Base-by-base conservation (phyloP, 2,113 vertebrate genomes). In the Siniperca chuatsi region DNA sequence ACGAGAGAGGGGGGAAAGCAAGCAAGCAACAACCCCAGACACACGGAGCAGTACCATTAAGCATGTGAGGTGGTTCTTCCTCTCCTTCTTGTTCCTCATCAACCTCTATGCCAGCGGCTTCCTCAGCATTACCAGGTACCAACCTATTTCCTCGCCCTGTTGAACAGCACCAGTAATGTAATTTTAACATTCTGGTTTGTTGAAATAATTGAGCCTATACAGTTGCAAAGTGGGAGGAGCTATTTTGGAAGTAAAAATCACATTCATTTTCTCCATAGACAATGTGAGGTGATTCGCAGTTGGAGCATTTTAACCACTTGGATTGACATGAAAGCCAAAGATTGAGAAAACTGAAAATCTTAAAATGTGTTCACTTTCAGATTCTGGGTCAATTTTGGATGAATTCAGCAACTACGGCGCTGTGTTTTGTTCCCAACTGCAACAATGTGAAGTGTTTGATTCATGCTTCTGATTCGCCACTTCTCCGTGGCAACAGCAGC, bases 81-180 rank as follows among this genome's bases (percentile, higher is more conserved):
- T 90, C 92, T 35, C 54, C 89, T 20, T 85, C 93, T 35, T 82
- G 84, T 1, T 92, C 89, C 20, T 92, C 90, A 1, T 93, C 91
- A 0, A 80, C 89, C 10, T 93, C 93, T 4, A 89, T 50, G 37
- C 60, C 90, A 37, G 78, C 85, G 12, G 54, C 85, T 35, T 88
- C 93, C 37, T 89, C 93, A 0, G 58, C 84, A 40, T 91, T 77
- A 2, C 76, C 94, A 13, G 92, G 67, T 42, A 90, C 93, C 91
- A 96, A 64, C 85, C 90, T 94, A 60, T 96, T 93, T 35, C 96
- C 96, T 44, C 92, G 94, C 2, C 96, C 96, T 96, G 88, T 68
- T 44, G 18, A 88, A 83, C n/a, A 66, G 75, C 12, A 87, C 48
- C 40, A 81, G 37, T 40, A 78, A 77, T 18, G 50, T 75, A 42